phyloP scores from a whole-genome alignment of 2,113 vertebrate genomes.

The Myrmecobius fasciatus region DNA sequence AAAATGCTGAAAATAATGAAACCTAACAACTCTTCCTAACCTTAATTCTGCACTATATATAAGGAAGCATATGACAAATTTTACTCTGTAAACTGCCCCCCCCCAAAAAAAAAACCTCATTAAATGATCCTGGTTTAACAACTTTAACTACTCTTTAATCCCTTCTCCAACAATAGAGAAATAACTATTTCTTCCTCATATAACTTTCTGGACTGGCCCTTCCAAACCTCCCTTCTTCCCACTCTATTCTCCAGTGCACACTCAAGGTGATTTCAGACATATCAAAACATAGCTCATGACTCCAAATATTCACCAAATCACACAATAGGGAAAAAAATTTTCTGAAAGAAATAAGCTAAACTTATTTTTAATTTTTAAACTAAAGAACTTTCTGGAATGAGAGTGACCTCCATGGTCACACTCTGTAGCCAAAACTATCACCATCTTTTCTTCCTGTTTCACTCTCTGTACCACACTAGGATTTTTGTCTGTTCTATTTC shows the following conservation, averaged over 20 bases:
- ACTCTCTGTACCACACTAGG: slow-evolving; percentile 3
- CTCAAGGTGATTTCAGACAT: background rate
- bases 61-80: background rate
- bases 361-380: background rate
- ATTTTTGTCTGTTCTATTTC: slow-evolving; percentile 14
- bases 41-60: background rate
- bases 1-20: background rate
- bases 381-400: background rate
- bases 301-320: background rate
- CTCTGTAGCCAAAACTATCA: background rate
- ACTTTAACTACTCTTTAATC: background rate
- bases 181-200: background rate
- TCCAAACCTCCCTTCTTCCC: background rate
- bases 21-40: background rate
- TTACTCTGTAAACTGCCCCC: background rate
- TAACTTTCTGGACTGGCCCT: background rate
- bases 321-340: background rate
- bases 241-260: background rate
- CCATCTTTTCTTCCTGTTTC: background rate
- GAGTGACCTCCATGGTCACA: background rate
- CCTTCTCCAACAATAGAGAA: background rate
- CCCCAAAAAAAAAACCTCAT: background rate
- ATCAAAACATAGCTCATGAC: background rate
- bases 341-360: background rate
- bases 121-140: background rate